Conservation (phyloP, 2,113 vertebrate species). For the Pseudorasbora parva region DNA sequence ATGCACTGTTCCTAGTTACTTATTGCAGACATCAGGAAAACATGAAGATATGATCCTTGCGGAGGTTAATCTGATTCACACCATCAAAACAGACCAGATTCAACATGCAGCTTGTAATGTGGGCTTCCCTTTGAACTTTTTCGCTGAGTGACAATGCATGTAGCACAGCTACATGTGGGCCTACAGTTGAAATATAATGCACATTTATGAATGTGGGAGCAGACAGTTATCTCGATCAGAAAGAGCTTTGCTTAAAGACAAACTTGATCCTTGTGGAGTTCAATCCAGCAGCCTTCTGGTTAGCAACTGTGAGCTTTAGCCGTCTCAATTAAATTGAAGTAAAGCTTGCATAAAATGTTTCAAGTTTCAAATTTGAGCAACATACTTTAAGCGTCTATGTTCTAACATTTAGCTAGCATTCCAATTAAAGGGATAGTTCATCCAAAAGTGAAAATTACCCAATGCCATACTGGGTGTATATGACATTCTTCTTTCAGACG, state of each 20-base stretch:
- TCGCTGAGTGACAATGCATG: neutral
- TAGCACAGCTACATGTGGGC: neutral
- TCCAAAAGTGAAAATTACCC: no score
- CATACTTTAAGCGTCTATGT: neutral
- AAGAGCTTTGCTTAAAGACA: neutral
- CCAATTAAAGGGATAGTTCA: no score
- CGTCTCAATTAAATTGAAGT: neutral
- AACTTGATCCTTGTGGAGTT: neutral
- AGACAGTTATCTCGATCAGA: neutral
- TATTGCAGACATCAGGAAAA: neutral
- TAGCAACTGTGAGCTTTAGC: neutral
- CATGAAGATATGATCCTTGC: slow-evolving; percentile 1
- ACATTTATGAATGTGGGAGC: neutral
- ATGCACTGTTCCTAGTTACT: neutral
- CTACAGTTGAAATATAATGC: neutral
- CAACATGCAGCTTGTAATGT: neutral
- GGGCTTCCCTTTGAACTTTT: neutral
- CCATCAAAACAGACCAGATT: neutral
- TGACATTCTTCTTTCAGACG: no score
- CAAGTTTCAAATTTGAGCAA: neutral
- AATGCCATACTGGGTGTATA: no score
- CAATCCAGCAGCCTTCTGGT: neutral
- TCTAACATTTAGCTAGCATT: no score
- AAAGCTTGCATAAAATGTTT: neutral
- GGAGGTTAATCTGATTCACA: slow-evolving; percentile 15